Base-by-base conservation (phyloP, 2,797 vertebrate species). In the Adrianichthys oophorus region DNA sequence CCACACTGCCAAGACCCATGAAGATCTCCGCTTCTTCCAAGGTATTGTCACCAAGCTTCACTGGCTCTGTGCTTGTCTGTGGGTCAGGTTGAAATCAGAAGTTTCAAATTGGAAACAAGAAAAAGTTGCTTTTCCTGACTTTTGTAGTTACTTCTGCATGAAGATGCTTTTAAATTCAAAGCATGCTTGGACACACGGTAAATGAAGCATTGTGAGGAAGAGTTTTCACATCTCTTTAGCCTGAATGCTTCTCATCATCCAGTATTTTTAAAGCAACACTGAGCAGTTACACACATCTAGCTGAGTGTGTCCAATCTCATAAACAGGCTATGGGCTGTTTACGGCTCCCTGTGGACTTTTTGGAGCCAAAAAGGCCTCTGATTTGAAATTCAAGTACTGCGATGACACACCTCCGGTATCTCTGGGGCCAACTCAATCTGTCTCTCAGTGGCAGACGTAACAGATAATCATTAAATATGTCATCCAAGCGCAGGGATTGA, bases 391-490 rank as follows among this genome's bases (percentile, higher is more conserved):
- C 62, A 68, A 80, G 73, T 74, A 73, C 14, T 32, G 55, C 66
- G 56, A 45, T 68, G 62, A 79, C 80, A 75, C 72, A 79, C 73
- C 73, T 59, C n/a, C 40, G 49, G 48, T 44, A 59, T 80, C 84
- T 79, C 80, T 15, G 55, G 62, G 55, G 79, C 58, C 53, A 70
- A 65, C 61, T 82, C 76, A 78, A 80, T 87, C 84, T 69, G 74
- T 84, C 74, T 78, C 52, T 44, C 48, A 72, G 70, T 86, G 88
- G 74, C 88, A 82, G 63, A 57, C 64, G 80, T 76, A 85, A 83
- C 85, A 81, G 76, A 60, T 87, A 88, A 87, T 90, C 87, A 88
- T 88, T 87, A 79, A 63, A 64, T 32, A 64, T 77, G 76, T 83
- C 83, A 75, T 76, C 79, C 65, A 56, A 59, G 68, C n/a, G 17